Conservation (phyloP, 2,113 vertebrate genomes). For the Myocastor coypus region DNA sequence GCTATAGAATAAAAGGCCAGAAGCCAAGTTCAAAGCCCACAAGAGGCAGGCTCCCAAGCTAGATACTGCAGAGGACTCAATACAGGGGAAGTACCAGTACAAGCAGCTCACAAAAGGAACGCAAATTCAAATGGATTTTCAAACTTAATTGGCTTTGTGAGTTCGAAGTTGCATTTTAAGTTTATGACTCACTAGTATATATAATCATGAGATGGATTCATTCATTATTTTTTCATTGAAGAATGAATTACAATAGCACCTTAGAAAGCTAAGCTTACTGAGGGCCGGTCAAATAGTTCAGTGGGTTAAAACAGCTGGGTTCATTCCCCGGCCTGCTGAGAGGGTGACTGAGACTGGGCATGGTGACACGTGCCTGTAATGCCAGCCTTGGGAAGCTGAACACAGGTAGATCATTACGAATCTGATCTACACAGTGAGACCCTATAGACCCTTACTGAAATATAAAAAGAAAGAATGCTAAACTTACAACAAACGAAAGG, state of each 20-base stretch:
- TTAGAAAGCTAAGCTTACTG: neutral
- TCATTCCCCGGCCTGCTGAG: too few species aligned
- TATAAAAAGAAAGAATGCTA: neutral
- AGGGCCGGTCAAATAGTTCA: too few species aligned
- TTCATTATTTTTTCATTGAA: conserved; percentile 3
- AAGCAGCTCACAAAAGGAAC: conserved; percentile 49
- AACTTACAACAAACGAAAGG: neutral
- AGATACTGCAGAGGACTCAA: neutral
- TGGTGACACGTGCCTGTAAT: too few species aligned
- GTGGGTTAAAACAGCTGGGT: too few species aligned
- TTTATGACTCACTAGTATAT: neutral
- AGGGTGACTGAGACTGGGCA: too few species aligned
- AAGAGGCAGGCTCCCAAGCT: conserved; percentile 62
- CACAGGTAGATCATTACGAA: too few species aligned
- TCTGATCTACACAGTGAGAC: too few species aligned
- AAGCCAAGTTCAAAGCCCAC: neutral
- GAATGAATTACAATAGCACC: neutral
- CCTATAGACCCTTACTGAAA: too few species aligned
- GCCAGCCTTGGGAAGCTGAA: too few species aligned
- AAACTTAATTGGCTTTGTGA: conserved; percentile 33
- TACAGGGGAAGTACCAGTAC: neutral
- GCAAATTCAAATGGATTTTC: conserved; percentile 26
- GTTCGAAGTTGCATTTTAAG: neutral
- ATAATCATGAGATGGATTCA: neutral
- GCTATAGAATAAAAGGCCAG: conserved; percentile 51